Percentiles rank a stretch among this genome's conserved stretches.
Evolutionary conservation across 1,140 invertebrate species (phyloP).

Genomic region (Saccostrea cuccullata): DNA sequence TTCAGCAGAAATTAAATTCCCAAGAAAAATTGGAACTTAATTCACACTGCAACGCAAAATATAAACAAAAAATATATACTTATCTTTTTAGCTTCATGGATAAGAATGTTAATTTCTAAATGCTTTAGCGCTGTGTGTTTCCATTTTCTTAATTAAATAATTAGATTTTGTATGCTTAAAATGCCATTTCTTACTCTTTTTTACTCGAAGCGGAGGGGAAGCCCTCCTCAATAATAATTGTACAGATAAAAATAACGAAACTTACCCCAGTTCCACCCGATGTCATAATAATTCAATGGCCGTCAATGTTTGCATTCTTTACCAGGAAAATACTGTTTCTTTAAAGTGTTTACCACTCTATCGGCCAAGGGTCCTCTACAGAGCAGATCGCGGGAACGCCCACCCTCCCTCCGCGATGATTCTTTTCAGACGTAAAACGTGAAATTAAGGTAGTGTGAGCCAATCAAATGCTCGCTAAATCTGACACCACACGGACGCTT

Average conservation of each 20-base stretch:
- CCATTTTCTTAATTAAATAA: constrained; percentile 23
- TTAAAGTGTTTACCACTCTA: constrained; percentile 25
- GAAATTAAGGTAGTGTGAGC: not conserved
- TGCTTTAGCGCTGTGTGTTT: not conserved
- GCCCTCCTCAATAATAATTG: not conserved
- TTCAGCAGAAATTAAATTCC: too few relatives aligned
- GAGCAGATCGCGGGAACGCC: not conserved
- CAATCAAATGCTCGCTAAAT: constrained; percentile 21
- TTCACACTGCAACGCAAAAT: too few relatives aligned
- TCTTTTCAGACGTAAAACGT: constrained; percentile 12
- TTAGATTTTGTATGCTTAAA: not conserved
- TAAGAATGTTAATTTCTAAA: constrained; percentile 4
- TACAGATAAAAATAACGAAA: constrained; percentile 23
- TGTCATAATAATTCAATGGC: constrained; percentile 31
- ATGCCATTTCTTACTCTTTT: not conserved
- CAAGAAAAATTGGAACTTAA: too few relatives aligned
- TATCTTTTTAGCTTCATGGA: too few relatives aligned
- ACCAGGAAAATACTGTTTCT: constrained; percentile 27
- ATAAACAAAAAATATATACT: too few relatives aligned
- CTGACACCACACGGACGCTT: not conserved
- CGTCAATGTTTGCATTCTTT: constrained; percentile 27
- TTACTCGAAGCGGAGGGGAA: not conserved
- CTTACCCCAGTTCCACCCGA: constrained; percentile 15
- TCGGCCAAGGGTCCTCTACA: constrained; percentile 3
- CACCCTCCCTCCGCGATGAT: not conserved